Conservation (phyloP, 2,797 vertebrate species). For the Sebastolobus alascanus region DNA sequence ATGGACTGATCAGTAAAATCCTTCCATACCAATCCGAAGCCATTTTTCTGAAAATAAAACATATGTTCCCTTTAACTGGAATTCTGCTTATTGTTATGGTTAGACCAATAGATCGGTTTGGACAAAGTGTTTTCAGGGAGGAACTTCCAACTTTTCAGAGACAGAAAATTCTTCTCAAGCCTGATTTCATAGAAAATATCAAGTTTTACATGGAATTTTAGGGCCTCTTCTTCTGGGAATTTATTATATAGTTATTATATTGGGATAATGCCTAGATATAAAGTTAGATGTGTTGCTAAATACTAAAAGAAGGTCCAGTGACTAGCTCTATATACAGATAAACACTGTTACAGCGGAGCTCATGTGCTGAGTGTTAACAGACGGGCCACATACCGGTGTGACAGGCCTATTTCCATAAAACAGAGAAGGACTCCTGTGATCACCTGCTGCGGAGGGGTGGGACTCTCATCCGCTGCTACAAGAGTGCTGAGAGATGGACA, state of each 20-base stretch:
- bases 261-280: not conserved
- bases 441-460: slow-evolving; percentile 55
- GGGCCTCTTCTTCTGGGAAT: not conserved
- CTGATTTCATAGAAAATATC: not conserved
- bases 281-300: not conserved
- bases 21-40: not conserved
- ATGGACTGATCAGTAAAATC: not conserved
- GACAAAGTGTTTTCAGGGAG: not conserved
- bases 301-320: not conserved
- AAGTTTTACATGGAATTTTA: not conserved
- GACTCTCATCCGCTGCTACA: slow-evolving; percentile 65
- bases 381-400: slow-evolving; percentile 62
- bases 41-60: slow-evolving; percentile 3
- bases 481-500: slow-evolving; percentile 69
- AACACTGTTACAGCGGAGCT: slow-evolving; percentile 16
- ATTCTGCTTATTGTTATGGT: not conserved
- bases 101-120: not conserved
- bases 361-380: slow-evolving; percentile 41
- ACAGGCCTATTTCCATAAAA: slow-evolving; percentile 57
- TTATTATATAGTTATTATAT: not conserved
- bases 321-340: slow-evolving; percentile 5
- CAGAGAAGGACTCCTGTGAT: slow-evolving; percentile 66
- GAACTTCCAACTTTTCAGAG: not conserved
- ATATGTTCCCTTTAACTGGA: not conserved
- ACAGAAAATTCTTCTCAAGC: not conserved